Evolutionary conservation across 2,797 vertebrate genomes (phyloP).

Genomic region (Semaprochilodus insignis): DNA sequence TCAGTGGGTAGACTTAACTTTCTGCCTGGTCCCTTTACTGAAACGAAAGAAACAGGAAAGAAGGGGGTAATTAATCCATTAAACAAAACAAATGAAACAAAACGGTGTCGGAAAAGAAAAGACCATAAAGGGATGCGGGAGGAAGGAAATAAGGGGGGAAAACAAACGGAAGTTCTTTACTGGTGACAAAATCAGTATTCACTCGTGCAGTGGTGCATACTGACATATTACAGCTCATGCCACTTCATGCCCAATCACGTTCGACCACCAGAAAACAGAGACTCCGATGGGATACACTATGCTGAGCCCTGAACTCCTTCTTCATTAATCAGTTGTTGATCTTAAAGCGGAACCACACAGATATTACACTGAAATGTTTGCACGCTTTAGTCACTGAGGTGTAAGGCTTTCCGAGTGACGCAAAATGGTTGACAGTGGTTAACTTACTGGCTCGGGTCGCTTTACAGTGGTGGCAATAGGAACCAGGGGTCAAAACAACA

Average conservation of each 20-base stretch:
- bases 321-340: too few relatives aligned
- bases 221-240: slow-evolving; percentile 19
- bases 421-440: not conserved
- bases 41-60: slow-evolving; percentile 94
- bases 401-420: too few relatives aligned
- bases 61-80: slow-evolving; percentile 81
- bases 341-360: too few relatives aligned
- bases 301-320: not conserved
- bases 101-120: slow-evolving; percentile 54
- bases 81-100: slow-evolving; percentile 61
- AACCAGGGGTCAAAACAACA: too few relatives aligned
- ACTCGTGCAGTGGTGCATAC: slow-evolving; percentile 72
- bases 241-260: slow-evolving; percentile 45
- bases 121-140: slow-evolving; percentile 26
- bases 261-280: slow-evolving; percentile 43
- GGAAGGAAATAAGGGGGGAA: slow-evolving; percentile 20
- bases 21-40: slow-evolving; percentile 99
- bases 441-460: too few relatives aligned
- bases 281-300: not conserved
- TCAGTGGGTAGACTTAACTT: slow-evolving; percentile 99
- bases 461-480: too few relatives aligned
- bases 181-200: slow-evolving; percentile 42
- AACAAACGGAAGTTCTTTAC: slow-evolving; percentile 33
- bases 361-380: too few relatives aligned
- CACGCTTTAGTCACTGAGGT: too few relatives aligned